Conservation (phyloP, 2,797 vertebrate genomes). For the Coracias cyanogaster region DNA sequence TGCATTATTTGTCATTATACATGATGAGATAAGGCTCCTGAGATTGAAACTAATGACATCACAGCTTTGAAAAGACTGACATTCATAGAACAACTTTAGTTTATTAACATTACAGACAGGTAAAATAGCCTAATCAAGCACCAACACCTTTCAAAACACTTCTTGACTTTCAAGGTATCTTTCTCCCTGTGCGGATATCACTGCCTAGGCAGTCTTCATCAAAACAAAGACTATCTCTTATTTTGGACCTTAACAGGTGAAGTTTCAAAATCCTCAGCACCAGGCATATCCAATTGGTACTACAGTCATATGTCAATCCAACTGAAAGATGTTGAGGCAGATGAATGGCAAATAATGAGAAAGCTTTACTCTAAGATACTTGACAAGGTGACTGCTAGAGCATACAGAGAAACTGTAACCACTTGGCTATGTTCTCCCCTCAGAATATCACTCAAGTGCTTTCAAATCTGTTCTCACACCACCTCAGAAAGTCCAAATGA, state of each 20-base stretch:
- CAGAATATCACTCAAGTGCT: neutral
- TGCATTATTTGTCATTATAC: neutral
- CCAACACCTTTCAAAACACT: neutral
- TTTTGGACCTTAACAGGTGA: neutral
- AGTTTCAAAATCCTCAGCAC: neutral
- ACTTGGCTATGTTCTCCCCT: neutral
- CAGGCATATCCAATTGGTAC: neutral
- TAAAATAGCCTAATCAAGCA: neutral
- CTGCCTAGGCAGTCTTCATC: neutral
- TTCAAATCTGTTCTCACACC: neutral
- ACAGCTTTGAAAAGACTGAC: neutral
- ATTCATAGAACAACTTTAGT: neutral
- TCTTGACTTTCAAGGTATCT: neutral
- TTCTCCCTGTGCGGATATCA: neutral
- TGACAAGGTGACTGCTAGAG: neutral
- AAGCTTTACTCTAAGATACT: neutral
- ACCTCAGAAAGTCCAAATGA: neutral
- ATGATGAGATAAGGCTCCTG: neutral
- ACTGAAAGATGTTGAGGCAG: neutral
- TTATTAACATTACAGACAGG: neutral
- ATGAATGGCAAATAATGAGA: neutral
- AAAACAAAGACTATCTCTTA: neutral
- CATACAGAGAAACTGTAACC: neutral
- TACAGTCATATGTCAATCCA: fast-evolving
- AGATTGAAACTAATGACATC: neutral